These are phyloP conservation scores for Threskiornis aethiopicus DNA, from an alignment of 2,797 vertebrate genomes.

Conservation along the genomic window DNA sequence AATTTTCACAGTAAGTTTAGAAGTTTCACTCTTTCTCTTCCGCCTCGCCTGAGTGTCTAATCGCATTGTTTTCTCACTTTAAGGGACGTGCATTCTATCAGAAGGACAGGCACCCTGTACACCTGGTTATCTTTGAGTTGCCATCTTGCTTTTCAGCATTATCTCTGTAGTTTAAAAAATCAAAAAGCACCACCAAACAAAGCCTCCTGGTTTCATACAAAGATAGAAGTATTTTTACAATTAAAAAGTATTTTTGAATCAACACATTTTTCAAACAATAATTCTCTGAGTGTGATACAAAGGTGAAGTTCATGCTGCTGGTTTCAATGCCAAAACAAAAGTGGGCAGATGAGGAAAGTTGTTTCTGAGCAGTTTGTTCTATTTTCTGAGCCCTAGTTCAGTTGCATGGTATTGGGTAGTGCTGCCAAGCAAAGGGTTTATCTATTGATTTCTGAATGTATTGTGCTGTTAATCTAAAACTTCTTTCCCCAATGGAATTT, in stretches of 20 bases:
- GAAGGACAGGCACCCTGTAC: not conserved
- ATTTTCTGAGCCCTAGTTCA: not conserved
- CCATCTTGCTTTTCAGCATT: constrained; percentile 8
- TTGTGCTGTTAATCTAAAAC: constrained; percentile 72
- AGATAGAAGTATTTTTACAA: not conserved
- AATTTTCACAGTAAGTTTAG: not conserved
- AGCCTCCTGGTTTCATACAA: not conserved
- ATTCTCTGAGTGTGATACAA: not conserved
- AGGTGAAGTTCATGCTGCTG: not conserved
- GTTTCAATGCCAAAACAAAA: not conserved
- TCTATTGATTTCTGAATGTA: constrained; percentile 74
- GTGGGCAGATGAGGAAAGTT: not conserved
- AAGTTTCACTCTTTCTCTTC: not conserved
- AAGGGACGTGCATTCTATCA: not conserved
- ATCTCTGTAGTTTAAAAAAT: not conserved
- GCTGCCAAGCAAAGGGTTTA: constrained; percentile 70
- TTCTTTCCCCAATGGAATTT: constrained; percentile 68
- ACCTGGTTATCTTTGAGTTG: not conserved
- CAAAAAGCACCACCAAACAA: not conserved
- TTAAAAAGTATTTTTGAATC: not conserved
- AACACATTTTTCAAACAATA: not conserved
- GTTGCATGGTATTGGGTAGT: not conserved
- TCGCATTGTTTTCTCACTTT: not conserved
- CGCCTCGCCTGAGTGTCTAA: not conserved
- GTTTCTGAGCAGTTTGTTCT: not conserved